A percentile compares a stretch with the other conserved stretches of the same genome.
Conservation (phyloP, 2,113 vertebrate genomes). For the Semnornis frantzii region DNA sequence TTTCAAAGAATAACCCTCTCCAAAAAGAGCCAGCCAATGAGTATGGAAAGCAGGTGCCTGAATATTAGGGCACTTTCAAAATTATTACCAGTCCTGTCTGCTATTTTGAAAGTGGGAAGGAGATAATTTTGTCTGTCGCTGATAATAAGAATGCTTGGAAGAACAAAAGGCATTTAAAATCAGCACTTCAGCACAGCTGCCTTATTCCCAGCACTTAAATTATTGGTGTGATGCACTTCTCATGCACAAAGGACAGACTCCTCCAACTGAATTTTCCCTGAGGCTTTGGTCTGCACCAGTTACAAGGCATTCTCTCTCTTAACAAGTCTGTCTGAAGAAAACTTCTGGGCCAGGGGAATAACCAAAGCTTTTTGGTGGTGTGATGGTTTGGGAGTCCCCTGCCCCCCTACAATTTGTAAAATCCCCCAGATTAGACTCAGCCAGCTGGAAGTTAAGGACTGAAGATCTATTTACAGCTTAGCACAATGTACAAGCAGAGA, state of each 20-base stretch:
- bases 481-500: too few relatives aligned
- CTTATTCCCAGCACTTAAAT: not conserved
- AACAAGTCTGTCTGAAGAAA: not conserved
- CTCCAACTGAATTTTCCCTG: not conserved
- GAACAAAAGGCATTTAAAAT: not conserved
- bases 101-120: not conserved
- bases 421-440: too few relatives aligned
- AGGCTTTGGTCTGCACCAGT: not conserved
- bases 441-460: too few relatives aligned
- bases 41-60: not conserved
- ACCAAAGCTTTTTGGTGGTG: constrained; percentile 17
- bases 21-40: not conserved
- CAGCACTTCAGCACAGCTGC: not conserved
- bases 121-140: not conserved
- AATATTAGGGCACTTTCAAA: not conserved
- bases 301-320: not conserved
- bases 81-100: not conserved
- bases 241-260: not conserved
- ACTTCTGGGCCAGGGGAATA: not conserved
- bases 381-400: too few relatives aligned
- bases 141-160: not conserved
- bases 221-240: not conserved
- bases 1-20: not conserved
- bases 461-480: too few relatives aligned
- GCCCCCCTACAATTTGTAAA: too few relatives aligned